A percentile compares a stretch with the other conserved stretches of the same genome.
Conservation (phyloP, 2,113 vertebrate species). For the Pongo abelii region DNA sequence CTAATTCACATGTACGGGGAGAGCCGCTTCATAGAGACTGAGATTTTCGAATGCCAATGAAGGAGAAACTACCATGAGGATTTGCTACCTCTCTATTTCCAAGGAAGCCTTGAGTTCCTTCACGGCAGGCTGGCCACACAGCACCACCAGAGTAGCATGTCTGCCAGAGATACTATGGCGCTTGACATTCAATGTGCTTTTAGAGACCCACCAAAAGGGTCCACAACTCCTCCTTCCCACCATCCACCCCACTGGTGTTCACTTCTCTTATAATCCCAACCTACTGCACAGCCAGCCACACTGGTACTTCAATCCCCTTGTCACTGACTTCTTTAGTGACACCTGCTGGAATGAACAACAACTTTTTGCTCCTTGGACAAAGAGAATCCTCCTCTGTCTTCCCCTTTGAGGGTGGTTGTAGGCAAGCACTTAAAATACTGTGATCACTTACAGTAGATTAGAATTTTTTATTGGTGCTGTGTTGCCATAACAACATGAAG, state of each 20-base stretch:
- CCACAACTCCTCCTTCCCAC: neutral
- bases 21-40: neutral
- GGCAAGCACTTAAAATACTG: conserved; percentile 86
- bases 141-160: neutral
- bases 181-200: neutral
- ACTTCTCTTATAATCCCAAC: neutral
- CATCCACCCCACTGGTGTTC: neutral
- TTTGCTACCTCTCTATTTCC: neutral
- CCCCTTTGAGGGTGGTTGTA: conserved; percentile 84
- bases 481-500: conserved; percentile 91
- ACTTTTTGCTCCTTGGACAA: conserved; percentile 76
- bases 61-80: neutral
- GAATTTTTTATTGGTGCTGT: conserved; percentile 90
- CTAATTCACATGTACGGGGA: conserved; percentile 59
- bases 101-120: neutral
- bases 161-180: neutral
- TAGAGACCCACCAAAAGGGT: neutral
- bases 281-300: accelerated
- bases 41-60: neutral
- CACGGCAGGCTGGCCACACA: neutral
- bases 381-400: conserved; percentile 65
- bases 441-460: conserved; percentile 90
- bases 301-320: neutral
- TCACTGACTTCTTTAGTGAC: conserved; percentile 81
- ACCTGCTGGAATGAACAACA: conserved; percentile 85